phyloP scores from a whole-genome alignment of 2,888 invertebrate genomes.

The Cabera pusaria region DNA sequence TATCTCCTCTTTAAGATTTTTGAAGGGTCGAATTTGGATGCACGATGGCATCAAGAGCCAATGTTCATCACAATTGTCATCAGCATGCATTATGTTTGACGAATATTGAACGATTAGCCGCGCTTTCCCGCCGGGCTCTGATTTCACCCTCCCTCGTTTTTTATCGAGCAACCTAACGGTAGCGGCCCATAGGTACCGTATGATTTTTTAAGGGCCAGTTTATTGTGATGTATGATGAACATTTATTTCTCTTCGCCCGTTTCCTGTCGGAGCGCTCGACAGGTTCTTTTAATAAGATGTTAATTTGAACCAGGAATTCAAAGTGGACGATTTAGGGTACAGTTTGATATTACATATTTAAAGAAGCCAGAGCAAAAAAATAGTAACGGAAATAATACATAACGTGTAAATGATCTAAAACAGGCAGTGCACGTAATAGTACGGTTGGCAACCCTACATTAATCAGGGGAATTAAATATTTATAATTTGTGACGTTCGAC shows the following conservation, averaged over 20 bases:
- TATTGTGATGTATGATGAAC: slow-evolving; percentile 29
- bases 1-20: too few relatives aligned
- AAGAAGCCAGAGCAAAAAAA: too few relatives aligned
- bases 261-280: slow-evolving; percentile 27
- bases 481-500: too few relatives aligned
- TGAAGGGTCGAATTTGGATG: too few relatives aligned
- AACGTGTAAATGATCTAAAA: too few relatives aligned
- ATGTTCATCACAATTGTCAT: slow-evolving; percentile 15
- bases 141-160: slow-evolving; percentile 69
- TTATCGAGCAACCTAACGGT: slow-evolving; percentile 71
- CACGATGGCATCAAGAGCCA: too few relatives aligned
- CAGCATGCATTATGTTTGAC: slow-evolving; percentile 9
- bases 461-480: too few relatives aligned
- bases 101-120: slow-evolving; percentile 17
- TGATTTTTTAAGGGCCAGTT: slow-evolving; percentile 34
- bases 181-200: slow-evolving; percentile 53
- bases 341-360: too few relatives aligned
- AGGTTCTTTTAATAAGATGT: neutral
- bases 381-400: too few relatives aligned
- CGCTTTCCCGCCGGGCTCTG: slow-evolving; percentile 46
- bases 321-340: too few relatives aligned
- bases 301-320: neutral
- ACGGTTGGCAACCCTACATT: too few relatives aligned
- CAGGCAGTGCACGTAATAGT: too few relatives aligned
- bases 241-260: slow-evolving; percentile 30